Evolutionary conservation across 2,888 invertebrate species (phyloP).

Genomic region (Eupithecia insigniata): DNA sequence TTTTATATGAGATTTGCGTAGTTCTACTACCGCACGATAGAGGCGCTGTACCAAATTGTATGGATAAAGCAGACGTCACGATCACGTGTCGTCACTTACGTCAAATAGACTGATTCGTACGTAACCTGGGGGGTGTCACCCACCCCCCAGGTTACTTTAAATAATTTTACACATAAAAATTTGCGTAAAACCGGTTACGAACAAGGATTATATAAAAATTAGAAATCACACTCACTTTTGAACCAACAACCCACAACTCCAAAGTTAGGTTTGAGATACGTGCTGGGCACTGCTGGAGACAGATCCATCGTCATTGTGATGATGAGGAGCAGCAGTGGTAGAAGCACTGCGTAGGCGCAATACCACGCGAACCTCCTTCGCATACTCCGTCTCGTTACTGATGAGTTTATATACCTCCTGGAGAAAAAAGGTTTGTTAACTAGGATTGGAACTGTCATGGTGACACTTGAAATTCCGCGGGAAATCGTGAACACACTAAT

Average conservation of each 20-base stretch:
- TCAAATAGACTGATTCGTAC: too few relatives aligned
- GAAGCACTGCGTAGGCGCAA: conserved; percentile 83
- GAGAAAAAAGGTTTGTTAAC: not conserved
- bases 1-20: too few relatives aligned
- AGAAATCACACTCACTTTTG: conserved; percentile 61
- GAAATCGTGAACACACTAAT: not conserved
- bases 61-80: too few relatives aligned
- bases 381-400: conserved; percentile 74
- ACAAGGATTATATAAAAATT: too few relatives aligned
- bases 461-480: not conserved
- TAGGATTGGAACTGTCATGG: not conserved
- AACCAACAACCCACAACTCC: conserved; percentile 86
- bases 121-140: too few relatives aligned
- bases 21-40: too few relatives aligned
- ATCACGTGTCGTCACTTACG: too few relatives aligned
- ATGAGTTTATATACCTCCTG: conserved; percentile 73
- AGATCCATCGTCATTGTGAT: conserved; percentile 85
- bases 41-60: too few relatives aligned
- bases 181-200: too few relatives aligned
- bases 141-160: too few relatives aligned
- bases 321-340: conserved; percentile 80
- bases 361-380: conserved; percentile 83
- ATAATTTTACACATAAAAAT: too few relatives aligned
- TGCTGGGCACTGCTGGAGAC: conserved; percentile 84
- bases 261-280: conserved; percentile 84